phyloP scores from a whole-genome alignment of 2,888 invertebrate species.

The Brassicogethes aeneus region DNA sequence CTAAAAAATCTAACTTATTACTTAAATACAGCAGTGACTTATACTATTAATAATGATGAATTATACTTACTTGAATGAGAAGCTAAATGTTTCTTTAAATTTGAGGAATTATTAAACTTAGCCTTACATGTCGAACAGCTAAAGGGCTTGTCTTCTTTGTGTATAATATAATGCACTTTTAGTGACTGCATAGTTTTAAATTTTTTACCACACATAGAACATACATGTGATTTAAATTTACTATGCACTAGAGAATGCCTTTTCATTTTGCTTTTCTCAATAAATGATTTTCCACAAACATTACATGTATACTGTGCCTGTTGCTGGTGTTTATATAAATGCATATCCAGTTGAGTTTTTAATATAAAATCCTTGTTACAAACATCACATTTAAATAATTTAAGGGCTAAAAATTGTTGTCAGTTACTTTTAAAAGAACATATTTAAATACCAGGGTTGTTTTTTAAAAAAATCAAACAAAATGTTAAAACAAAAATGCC shows the following conservation, averaged over 20 bases:
- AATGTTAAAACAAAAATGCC: too few relatives aligned
- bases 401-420: slow-evolving; percentile 35
- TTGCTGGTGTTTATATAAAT: slow-evolving; percentile 57
- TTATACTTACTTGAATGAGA: slow-evolving; percentile 45
- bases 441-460: too few relatives aligned
- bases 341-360: slow-evolving; percentile 64
- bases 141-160: slow-evolving; percentile 55
- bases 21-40: too few relatives aligned
- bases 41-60: too few relatives aligned
- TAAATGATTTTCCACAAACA: slow-evolving; percentile 58
- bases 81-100: slow-evolving; percentile 57
- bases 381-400: slow-evolving; percentile 43
- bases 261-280: slow-evolving; percentile 59
- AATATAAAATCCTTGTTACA: slow-evolving; percentile 57
- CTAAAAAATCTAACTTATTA: too few relatives aligned
- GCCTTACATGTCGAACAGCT: slow-evolving; percentile 50
- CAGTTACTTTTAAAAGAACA: too few relatives aligned
- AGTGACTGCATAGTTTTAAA: slow-evolving; percentile 52
- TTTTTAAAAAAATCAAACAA: too few relatives aligned
- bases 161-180: slow-evolving; percentile 52
- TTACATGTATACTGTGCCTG: slow-evolving; percentile 53
- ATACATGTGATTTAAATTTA: slow-evolving; percentile 44
- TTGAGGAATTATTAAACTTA: slow-evolving; percentile 54
- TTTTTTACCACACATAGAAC: slow-evolving; percentile 51
- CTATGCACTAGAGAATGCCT: slow-evolving; percentile 60